phyloP scores from a whole-genome alignment of 2,888 invertebrate genomes.

The Norana najaformis region DNA sequence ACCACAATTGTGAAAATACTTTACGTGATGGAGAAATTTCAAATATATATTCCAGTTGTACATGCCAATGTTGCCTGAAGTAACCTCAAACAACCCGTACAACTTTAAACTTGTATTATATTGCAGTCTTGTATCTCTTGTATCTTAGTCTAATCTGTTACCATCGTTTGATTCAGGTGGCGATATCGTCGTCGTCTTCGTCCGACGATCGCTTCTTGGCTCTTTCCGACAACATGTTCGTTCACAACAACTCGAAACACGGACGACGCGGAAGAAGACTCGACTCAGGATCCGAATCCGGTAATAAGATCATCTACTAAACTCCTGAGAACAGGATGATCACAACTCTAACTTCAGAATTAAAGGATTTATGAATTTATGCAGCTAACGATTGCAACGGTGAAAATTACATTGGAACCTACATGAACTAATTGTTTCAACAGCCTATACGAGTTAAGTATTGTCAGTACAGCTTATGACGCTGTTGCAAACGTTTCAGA shows the following conservation, averaged over 20 bases:
- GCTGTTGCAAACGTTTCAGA: too few species aligned
- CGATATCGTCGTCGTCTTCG: slow-evolving; percentile 92
- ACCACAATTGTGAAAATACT: too few species aligned
- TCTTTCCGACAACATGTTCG: slow-evolving; percentile 99
- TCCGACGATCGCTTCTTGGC: slow-evolving; percentile 92
- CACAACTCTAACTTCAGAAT: slow-evolving; percentile 16
- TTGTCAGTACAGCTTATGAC: too few species aligned
- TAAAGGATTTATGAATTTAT: not conserved
- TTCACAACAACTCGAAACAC: slow-evolving; percentile 99
- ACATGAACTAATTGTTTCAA: not conserved
- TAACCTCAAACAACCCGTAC: too few species aligned
- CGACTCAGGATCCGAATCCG: slow-evolving; percentile 48
- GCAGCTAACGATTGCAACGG: not conserved
- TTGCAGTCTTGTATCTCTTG: too few species aligned
- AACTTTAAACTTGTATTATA: too few species aligned
- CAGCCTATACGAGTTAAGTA: too few species aligned
- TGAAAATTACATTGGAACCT: not conserved
- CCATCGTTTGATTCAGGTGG: slow-evolving; percentile 75
- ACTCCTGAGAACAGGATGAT: slow-evolving; percentile 45
- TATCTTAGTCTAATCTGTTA: not conserved
- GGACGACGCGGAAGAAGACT: slow-evolving; percentile 90
- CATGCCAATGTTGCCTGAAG: too few species aligned
- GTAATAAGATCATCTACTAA: slow-evolving; percentile 62
- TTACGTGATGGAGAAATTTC: not conserved
- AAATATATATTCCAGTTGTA: too few species aligned